Base-by-base conservation (phyloP, 1,140 invertebrate species). In the Temnothorax curvispinosus region DNA sequence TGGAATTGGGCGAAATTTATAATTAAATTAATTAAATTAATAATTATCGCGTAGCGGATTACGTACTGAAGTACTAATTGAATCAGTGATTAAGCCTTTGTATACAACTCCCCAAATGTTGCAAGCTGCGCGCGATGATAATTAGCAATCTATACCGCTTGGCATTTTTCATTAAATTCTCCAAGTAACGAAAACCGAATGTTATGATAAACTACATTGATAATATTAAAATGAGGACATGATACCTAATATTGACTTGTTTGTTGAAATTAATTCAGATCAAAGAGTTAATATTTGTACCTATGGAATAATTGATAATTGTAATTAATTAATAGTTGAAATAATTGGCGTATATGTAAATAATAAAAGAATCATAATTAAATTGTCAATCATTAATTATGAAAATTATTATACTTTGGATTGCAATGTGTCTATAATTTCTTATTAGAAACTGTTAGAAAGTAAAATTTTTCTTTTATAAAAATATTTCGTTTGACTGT, bases 21-120 rank as follows among this genome's bases (percentile, higher is more conserved):
- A 75, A 75, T 60, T 47, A 38, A 75, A 84, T 47, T 74, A 75
- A 75, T 60, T 47, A 38, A 75, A 84, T 47, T 74, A 60, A 84
- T 62, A 50, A 84, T 75, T 75, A 38, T 32, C 41, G 27, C 7
- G 41, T 6, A 32, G 18, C 7, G 35, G 35, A 81, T 54, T 44
- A 54, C 44, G 65, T 50, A 44, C n/a, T 11, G 67, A 47, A 18
- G n/a, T 67, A 69, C 41, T 75, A 84, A 75, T 75, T 50, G 58
- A 75, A 75, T 75, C 44, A 38, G 38, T 18, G 64, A 81, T 56
- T 81, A 81, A 69, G 52, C 32, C 60, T 80, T 69, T 54, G 62
- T 54, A 47, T 38, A 44, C 8, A 9, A n/a, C 18, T 54, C 32
- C 21, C 64, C 2, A 54, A 78, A 80, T 15, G n/a, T 47, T 50